Evolutionary conservation across 2,888 invertebrate species (phyloP), one percentile per base, ranked within the genome.

Genomic region (Cetonia aurata): DNA sequence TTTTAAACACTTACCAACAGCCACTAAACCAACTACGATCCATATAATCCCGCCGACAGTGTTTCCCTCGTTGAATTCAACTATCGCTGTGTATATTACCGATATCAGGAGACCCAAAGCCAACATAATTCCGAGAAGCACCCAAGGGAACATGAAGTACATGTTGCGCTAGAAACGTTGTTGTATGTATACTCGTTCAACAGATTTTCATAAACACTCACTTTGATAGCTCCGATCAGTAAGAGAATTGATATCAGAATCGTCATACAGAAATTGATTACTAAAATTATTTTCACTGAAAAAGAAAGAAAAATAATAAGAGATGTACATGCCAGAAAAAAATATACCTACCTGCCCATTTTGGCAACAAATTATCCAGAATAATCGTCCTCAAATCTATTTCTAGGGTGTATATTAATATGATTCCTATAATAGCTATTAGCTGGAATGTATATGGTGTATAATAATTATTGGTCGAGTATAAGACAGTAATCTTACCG

Each of bases 141-240:
- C 93, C 93, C 93, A 95, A 6, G 94, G 94, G 67, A 94, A 87
- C 93, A 95, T 94, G 79, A 93, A 83, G 85, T 91, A 92, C 79
- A 93, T 92, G 79, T 93, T 92, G 79, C 92, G 88, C 94, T 94
- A 85, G 33, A 66, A 73, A 72, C 59, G 17, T 48, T n/a, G 15
- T 25, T 3, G 52, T 41, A 59, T 17, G 56, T 62, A 52, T 68
- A 70, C 10, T 59, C 8, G 67, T 9, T 56, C 46, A 15, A 31
- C 6, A 10, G 44, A 33, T 37, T 13, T 8, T 3, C 2, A 46
- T 46, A 50, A 12, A 62, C 71, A 79, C 81, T 86, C 87, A 95
- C 95, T 89, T 90, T 94, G 50, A 90, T 79, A 4, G 92, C 90
- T 72, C 94, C 95, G 65, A 91, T 83, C 44, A 94, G 90, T 77